phyloP scores from a whole-genome alignment of 2,888 invertebrate species.

The Rugalucina vietnamica region DNA sequence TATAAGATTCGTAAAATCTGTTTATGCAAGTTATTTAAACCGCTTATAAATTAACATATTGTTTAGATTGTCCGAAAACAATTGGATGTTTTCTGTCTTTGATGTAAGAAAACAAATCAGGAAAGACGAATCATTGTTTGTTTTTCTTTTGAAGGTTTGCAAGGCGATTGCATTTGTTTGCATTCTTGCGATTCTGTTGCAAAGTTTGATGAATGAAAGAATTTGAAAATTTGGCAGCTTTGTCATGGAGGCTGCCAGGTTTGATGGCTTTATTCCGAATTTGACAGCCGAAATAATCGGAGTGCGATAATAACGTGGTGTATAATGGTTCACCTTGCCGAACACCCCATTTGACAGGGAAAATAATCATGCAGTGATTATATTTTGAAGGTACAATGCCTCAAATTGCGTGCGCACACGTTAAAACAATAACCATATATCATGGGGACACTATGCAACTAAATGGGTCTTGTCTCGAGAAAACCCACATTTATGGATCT shows the following conservation, averaged over 20 bases:
- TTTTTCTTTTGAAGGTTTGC: not conserved
- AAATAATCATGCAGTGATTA: constrained; percentile 39
- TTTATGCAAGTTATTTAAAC: too few relatives aligned
- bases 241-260: not conserved
- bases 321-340: constrained; percentile 40
- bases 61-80: too few relatives aligned
- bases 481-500: too few relatives aligned
- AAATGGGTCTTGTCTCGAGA: too few relatives aligned
- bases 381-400: constrained; percentile 49
- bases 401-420: constrained; percentile 28
- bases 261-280: not conserved
- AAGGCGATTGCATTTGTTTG: not conserved
- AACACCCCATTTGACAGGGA: constrained; percentile 34
- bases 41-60: too few relatives aligned
- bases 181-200: not conserved
- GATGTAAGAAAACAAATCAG: not conserved
- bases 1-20: too few relatives aligned
- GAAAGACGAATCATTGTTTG: not conserved
- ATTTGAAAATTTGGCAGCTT: not conserved
- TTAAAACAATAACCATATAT: not conserved
- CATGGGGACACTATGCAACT: not conserved
- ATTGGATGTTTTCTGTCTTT: too few relatives aligned
- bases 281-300: constrained; percentile 16
- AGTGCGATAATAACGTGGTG: constrained; percentile 12
- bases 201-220: not conserved